Conservation (phyloP, 2,888 invertebrate species). For the Calliphora vomitoria region DNA sequence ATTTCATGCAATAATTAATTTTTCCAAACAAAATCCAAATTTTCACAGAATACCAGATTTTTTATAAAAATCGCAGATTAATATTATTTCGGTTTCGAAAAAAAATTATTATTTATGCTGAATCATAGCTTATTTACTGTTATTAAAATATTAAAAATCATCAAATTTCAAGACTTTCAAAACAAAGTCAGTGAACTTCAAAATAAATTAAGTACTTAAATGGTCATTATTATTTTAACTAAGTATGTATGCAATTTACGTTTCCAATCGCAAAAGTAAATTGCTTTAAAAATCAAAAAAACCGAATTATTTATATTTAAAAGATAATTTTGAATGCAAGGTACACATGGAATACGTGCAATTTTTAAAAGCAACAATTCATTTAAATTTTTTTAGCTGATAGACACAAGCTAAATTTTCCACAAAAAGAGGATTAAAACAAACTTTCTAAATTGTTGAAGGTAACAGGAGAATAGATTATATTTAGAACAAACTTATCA, state of each 20-base stretch:
- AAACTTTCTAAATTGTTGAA: no score
- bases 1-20: no score
- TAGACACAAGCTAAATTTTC: neutral
- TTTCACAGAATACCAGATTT: no score
- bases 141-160: no score
- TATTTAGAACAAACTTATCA: no score
- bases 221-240: neutral
- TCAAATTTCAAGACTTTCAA: neutral
- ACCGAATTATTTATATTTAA: neutral
- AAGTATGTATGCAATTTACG: neutral
- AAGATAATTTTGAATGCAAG: slow-evolving; percentile 14
- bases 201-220: neutral
- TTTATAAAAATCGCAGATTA: no score
- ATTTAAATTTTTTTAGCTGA: neutral
- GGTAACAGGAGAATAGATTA: no score
- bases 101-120: no score
- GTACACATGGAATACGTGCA: neutral
- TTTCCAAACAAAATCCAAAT: no score
- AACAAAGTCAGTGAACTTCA: neutral
- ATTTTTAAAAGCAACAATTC: neutral
- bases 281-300: neutral
- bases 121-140: no score
- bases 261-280: neutral
- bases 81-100: no score
- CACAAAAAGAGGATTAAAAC: neutral